Evolutionary conservation across 64 coral and sea anemone species (phyloP), one percentile per base, ranked within the genome.

Genomic region (Pachyseris speciosa): DNA sequence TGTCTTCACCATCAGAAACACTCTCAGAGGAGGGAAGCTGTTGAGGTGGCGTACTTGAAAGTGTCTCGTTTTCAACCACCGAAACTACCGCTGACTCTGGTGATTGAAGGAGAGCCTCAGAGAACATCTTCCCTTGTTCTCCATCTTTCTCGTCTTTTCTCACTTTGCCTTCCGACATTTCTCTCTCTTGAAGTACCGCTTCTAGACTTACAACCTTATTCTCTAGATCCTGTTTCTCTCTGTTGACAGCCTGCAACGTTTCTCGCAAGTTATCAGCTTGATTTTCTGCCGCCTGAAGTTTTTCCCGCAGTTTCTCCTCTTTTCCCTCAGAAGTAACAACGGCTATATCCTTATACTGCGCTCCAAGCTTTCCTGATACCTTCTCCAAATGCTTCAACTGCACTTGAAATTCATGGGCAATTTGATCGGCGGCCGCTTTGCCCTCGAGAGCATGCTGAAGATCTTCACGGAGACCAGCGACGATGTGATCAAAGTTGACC

Each of bases 391-490:
- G 91, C 63, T 94, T 92, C 48, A 84, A 69, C 70, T 97, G 86
- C 10, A 90, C 69, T 51, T 81, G 83, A 53, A 97, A 58, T 79
- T 88, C 51, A 48, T 94, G 91, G 12, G 93, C 40, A 42, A 92
- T 81, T 70, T 80, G 33, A 26, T 93, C 91, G 50, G 92, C 93
- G 2, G 60, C 50, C 16, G 64, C 48, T 70, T 93, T 97, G n/a
- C 89, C 95, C n/a, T 90, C 84, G 42, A 97, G 88, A 20, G 95
- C 90, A 42, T 68, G 72, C 25, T 97, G 85, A 1, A 97, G 38
- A 78, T 97, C 95, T 77, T 93, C 95, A 30, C 91, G 88, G 25
- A 97, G 78, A 5, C 91, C 84, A 33, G 75, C 72, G 15, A 97
- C 86, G 50, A 97, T 97, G 26, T 97, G 86, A 15, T 94, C 86